Evolutionary conservation across 2,797 vertebrate genomes (phyloP).

Genomic region (Lates japonicus): DNA sequence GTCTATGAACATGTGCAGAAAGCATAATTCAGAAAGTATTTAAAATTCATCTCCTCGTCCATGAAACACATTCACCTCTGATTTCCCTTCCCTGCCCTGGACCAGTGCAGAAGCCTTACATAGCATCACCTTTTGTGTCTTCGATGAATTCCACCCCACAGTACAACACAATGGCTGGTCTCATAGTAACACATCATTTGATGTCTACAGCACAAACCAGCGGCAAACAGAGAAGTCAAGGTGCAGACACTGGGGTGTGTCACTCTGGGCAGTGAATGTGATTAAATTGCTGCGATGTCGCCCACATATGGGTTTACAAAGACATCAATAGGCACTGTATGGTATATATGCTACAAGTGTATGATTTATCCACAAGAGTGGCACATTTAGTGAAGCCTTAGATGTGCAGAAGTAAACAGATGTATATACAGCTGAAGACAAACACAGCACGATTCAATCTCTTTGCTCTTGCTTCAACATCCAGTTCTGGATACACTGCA

Average conservation of each 20-base stretch:
- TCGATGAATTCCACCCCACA: no score
- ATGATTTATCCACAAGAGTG: not conserved
- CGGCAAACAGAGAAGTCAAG: not conserved
- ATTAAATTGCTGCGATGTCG: not conserved
- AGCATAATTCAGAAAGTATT: not conserved
- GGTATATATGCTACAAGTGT: not conserved
- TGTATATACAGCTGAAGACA: no score
- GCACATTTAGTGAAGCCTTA: not conserved
- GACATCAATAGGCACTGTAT: not conserved
- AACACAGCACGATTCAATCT: no score
- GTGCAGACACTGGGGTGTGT: not conserved
- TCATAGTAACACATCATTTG: not conserved
- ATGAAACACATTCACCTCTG: not conserved
- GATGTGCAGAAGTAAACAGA: no score
- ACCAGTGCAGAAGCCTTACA: not conserved
- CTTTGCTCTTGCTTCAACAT: no score
- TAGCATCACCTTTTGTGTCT: not conserved
- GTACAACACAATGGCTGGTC: not conserved
- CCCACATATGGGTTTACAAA: not conserved
- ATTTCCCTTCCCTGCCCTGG: not conserved
- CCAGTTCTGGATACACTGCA: no score
- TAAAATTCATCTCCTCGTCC: constrained; percentile 11
- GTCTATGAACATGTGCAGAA: not conserved
- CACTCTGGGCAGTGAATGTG: not conserved
- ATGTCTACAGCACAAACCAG: not conserved